phyloP scores from a whole-genome alignment of 1,140 invertebrate species.

The Telenomus remus region DNA sequence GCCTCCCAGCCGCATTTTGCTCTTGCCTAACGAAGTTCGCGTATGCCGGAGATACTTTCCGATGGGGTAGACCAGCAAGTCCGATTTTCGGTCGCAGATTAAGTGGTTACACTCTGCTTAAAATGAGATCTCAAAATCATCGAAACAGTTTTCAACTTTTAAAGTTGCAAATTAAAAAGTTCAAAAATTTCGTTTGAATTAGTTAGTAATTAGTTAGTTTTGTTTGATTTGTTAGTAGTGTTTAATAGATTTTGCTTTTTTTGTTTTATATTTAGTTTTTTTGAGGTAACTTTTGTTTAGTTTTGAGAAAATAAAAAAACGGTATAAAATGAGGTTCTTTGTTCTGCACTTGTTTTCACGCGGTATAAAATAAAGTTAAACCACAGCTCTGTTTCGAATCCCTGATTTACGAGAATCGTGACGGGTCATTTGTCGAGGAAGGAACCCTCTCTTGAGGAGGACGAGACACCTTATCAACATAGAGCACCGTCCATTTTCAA shows the following conservation, averaged over 20 bases:
- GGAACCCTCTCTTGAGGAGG: conserved; percentile 60
- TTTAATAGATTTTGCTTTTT: too few relatives aligned
- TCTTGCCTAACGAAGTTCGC: conserved; percentile 49
- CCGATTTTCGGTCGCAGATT: conserved; percentile 6
- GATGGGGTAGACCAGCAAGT: conserved; percentile 11
- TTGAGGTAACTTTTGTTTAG: too few relatives aligned
- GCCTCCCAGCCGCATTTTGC: conserved; percentile 56
- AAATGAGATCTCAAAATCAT: too few relatives aligned
- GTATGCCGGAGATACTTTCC: conserved; percentile 39
- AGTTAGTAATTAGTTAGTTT: too few relatives aligned
- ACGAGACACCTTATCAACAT: conserved; percentile 70
- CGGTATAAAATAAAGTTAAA: background rate
- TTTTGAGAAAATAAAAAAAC: background rate
- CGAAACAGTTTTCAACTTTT: too few relatives aligned
- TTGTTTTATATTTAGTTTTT: too few relatives aligned
- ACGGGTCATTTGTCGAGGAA: conserved; percentile 73
- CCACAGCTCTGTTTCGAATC: conserved; percentile 16
- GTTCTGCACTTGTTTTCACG: background rate
- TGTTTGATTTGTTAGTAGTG: too few relatives aligned
- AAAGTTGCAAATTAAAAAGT: too few relatives aligned
- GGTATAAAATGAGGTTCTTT: too few relatives aligned
- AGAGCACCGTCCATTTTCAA: conserved; percentile 70
- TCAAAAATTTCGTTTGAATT: too few relatives aligned
- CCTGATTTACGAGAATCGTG: conserved; percentile 74
- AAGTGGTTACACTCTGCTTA: conserved; percentile 3